These are phyloP conservation scores for Agrotis puta DNA, from an alignment of 2,888 invertebrate genomes.

Conservation along the genomic window DNA sequence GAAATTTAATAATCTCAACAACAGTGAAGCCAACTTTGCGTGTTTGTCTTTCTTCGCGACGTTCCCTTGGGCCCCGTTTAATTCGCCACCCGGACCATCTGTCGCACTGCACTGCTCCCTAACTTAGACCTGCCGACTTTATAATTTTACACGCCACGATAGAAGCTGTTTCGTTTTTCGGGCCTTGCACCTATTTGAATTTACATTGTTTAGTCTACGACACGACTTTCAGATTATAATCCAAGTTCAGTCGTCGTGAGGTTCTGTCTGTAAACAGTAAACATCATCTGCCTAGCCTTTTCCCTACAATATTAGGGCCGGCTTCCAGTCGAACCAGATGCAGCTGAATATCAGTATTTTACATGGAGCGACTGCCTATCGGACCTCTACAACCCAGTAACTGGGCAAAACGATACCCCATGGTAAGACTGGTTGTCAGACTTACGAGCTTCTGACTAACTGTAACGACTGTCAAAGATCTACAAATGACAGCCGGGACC, in stretches of 20 bases:
- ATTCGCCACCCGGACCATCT: conserved; percentile 79
- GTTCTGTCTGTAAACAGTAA: background rate
- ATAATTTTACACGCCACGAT: conserved; percentile 74
- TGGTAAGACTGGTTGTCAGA: no score
- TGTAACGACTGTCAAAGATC: no score
- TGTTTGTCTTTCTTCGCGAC: conserved; percentile 79
- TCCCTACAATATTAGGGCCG: no score
- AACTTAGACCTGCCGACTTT: conserved; percentile 78
- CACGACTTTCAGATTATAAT: conserved; percentile 12
- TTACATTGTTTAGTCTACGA: conserved; percentile 47
- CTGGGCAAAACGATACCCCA: no score
- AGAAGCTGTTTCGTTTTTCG: conserved; percentile 64
- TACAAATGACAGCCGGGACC: no score
- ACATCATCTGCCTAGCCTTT: no score
- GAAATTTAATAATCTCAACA: conserved; percentile 82
- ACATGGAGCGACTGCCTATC: no score
- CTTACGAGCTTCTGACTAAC: no score
- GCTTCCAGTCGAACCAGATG: no score
- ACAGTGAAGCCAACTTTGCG: conserved; percentile 76
- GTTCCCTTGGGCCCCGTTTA: conserved; percentile 66
- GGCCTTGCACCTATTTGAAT: conserved; percentile 60
- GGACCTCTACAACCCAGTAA: no score
- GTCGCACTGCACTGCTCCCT: conserved; percentile 74
- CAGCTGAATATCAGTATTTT: no score
- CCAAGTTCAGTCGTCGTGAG: background rate